Percentiles rank a stretch among this genome's conserved stretches.
Conservation (phyloP, 2,888 invertebrate species). For the Parnassius glacialis region DNA sequence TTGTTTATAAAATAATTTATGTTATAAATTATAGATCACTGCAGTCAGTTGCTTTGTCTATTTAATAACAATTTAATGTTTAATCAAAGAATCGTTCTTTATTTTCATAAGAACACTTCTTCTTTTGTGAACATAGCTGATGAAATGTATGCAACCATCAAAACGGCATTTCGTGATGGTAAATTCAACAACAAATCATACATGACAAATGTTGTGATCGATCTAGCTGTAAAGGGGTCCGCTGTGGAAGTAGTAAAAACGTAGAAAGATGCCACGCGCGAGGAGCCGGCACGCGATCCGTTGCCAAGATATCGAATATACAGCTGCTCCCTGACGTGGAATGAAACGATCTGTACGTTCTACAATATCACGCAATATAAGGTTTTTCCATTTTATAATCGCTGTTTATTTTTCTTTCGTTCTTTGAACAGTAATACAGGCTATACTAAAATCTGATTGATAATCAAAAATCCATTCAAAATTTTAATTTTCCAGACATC, state of each 20-base stretch:
- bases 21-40: too few relatives aligned
- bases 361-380: slow-evolving; percentile 5
- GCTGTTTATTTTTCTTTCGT: neutral
- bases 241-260: slow-evolving; percentile 57
- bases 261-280: slow-evolving; percentile 55
- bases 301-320: slow-evolving; percentile 72
- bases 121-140: too few relatives aligned
- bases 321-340: slow-evolving; percentile 36
- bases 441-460: too few relatives aligned
- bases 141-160: slow-evolving; percentile 1
- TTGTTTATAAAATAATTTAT: too few relatives aligned
- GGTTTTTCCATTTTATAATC: slow-evolving; percentile 6
- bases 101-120: neutral
- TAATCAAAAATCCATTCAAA: too few relatives aligned
- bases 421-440: too few relatives aligned
- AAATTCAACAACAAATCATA: slow-evolving; percentile 64
- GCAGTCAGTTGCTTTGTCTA: too few relatives aligned
- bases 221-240: slow-evolving; percentile 48
- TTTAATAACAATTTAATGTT: too few relatives aligned
- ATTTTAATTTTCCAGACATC: too few relatives aligned
- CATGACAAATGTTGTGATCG: slow-evolving; percentile 56
- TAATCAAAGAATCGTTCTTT: neutral
- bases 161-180: slow-evolving; percentile 25
- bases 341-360: slow-evolving; percentile 4
- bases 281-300: slow-evolving; percentile 61